These are phyloP conservation scores for Eupeodes corollae DNA, from an alignment of 1,140 invertebrate genomes.

Conservation along the genomic window DNA sequence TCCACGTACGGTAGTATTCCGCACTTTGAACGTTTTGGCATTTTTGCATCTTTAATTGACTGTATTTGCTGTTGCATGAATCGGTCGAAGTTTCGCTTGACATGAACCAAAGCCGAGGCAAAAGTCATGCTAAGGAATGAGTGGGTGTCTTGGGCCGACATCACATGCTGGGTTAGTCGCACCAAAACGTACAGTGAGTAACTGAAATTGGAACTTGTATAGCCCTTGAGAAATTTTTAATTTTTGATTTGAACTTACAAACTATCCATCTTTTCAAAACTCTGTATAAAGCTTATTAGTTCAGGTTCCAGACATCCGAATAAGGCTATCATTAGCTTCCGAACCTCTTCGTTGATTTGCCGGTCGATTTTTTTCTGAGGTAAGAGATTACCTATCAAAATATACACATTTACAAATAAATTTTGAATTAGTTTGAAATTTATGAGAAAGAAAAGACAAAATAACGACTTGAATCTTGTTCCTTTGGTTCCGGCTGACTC, in stretches of 20 bases:
- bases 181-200: slow-evolving; percentile 89
- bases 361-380: slow-evolving; percentile 53
- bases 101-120: slow-evolving; percentile 76
- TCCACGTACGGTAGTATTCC: slow-evolving; percentile 85
- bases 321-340: slow-evolving; percentile 75
- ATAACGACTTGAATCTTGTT: no score
- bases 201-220: slow-evolving; percentile 39
- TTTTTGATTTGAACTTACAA: slow-evolving; percentile 71
- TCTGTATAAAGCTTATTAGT: slow-evolving; percentile 69
- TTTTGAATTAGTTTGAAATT: no score
- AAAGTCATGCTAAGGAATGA: slow-evolving; percentile 85
- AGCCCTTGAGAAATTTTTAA: slow-evolving; percentile 1
- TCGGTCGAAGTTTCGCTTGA: slow-evolving; percentile 90
- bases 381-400: slow-evolving; percentile 4
- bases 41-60: slow-evolving; percentile 68
- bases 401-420: no score
- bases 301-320: slow-evolving; percentile 80
- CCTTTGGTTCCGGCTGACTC: slow-evolving; percentile 1
- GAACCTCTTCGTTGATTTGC: slow-evolving; percentile 64
- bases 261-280: slow-evolving; percentile 77
- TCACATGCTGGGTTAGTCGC: slow-evolving; percentile 76
- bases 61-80: slow-evolving; percentile 81
- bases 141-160: slow-evolving; percentile 81
- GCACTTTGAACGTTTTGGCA: slow-evolving; percentile 67
- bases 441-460: no score